A percentile compares a stretch with the other conserved stretches of the same genome.
Evolutionary conservation across 2,797 vertebrate species (phyloP).

Genomic region (Myotis planiceps): DNA sequence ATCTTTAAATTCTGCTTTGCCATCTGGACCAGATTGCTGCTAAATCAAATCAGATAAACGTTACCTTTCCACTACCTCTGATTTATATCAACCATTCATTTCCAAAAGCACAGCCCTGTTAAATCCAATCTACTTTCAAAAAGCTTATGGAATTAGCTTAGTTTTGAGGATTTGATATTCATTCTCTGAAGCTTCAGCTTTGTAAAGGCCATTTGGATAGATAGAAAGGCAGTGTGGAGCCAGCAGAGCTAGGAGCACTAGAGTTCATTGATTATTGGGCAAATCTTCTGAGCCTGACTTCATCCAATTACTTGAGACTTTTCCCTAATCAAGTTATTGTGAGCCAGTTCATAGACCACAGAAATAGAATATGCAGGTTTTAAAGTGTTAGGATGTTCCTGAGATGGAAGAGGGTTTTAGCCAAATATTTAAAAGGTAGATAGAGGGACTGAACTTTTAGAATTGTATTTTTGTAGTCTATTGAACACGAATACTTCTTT

Average conservation of each 20-base stretch:
- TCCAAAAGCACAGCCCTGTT: conserved; percentile 66
- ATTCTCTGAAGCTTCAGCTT: conserved; percentile 66
- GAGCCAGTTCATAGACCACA: conserved; percentile 78
- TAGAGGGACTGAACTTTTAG: conserved; percentile 69
- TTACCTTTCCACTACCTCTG: conserved; percentile 82
- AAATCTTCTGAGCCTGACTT: conserved; percentile 74
- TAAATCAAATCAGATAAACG: conserved; percentile 85
- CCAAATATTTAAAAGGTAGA: conserved; percentile 58
- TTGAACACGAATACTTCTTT: neutral
- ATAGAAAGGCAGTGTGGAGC: conserved; percentile 36
- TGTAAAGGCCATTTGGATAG: conserved; percentile 65
- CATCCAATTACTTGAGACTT: conserved; percentile 76
- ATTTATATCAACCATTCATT: conserved; percentile 71
- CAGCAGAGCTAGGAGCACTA: neutral
- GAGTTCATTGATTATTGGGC: conserved; percentile 59
- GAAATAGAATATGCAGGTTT: conserved; percentile 81
- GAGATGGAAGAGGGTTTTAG: conserved; percentile 65
- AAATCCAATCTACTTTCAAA: conserved; percentile 77
- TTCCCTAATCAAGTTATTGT: conserved; percentile 74
- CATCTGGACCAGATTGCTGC: conserved; percentile 77
- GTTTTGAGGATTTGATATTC: conserved; percentile 62
- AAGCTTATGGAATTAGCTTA: conserved; percentile 72
- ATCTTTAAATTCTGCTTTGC: conserved; percentile 74
- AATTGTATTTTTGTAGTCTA: conserved; percentile 65
- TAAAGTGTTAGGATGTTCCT: conserved; percentile 79